phyloP scores from a whole-genome alignment of 2,113 vertebrate species.

The Anas platyrhynchos region DNA sequence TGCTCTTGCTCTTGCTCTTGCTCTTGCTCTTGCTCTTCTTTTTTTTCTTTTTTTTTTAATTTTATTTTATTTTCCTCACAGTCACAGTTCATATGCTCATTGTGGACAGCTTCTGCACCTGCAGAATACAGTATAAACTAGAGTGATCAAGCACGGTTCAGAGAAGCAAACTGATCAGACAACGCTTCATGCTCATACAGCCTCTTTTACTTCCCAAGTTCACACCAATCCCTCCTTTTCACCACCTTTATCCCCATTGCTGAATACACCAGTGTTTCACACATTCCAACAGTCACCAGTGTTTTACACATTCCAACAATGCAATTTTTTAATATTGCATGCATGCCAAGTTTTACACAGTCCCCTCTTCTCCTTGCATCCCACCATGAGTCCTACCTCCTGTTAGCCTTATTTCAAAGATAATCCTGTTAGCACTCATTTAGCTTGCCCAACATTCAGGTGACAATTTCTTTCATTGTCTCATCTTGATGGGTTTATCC shows the following conservation, averaged over 20 bases:
- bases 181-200: background rate
- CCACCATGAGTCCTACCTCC: background rate
- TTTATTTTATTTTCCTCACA: background rate
- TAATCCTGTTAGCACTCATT: no score
- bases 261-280: background rate
- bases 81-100: background rate
- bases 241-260: background rate
- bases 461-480: background rate
- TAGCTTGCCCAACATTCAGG: accelerated
- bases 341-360: accelerated
- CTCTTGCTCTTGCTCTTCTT: background rate
- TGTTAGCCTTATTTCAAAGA: background rate
- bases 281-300: no score
- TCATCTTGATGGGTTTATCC: background rate
- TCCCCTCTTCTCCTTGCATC: background rate
- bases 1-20: background rate
- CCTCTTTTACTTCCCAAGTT: background rate
- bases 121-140: background rate
- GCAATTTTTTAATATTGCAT: background rate
- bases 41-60: no score
- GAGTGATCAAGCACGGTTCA: background rate
- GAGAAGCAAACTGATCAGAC: background rate
- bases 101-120: background rate
- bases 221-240: background rate
- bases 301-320: background rate